Evolutionary conservation across 2,113 vertebrate species (phyloP).

Genomic region (Cardinalis cardinalis): DNA sequence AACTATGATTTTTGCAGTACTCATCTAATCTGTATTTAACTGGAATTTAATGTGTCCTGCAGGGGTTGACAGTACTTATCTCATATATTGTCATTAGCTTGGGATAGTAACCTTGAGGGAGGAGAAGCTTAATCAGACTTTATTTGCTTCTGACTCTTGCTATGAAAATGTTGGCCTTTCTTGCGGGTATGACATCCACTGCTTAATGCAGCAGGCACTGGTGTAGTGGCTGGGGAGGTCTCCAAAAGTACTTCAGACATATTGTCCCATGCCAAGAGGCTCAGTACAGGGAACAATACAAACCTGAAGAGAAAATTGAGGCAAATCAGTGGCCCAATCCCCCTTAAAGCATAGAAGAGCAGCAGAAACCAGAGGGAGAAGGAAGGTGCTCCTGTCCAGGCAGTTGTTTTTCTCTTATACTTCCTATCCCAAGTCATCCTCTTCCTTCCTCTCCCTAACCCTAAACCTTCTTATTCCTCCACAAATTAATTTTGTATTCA

Average conservation of each 20-base stretch:
- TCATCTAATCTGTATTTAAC: constrained; percentile 9
- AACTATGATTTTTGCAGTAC: not conserved
- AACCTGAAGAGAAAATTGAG: not conserved
- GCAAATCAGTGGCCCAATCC: not conserved
- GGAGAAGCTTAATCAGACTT: constrained; percentile 6
- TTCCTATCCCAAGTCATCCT: not conserved
- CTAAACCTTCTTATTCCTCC: not conserved
- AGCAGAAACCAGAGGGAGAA: not conserved
- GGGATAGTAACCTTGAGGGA: constrained; percentile 16
- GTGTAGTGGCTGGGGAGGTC: not conserved
- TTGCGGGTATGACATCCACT: not conserved
- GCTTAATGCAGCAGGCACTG: not conserved
- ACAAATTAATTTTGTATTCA: not conserved
- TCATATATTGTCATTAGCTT: not conserved
- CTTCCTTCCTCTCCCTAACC: not conserved
- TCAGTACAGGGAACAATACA: not conserved
- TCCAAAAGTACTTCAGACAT: not conserved
- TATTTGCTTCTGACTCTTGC: not conserved
- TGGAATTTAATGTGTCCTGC: not conserved
- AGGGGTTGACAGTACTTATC: not conserved
- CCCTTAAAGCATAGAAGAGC: not conserved
- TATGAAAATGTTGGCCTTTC: not conserved
- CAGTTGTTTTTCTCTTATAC: not conserved
- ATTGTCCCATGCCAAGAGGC: not conserved
- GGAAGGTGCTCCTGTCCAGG: not conserved